Evolutionary conservation across 2,888 invertebrate genomes (phyloP), one percentile per base, ranked within the genome.

Genomic region (Caenorhabditis sp.): DNA sequence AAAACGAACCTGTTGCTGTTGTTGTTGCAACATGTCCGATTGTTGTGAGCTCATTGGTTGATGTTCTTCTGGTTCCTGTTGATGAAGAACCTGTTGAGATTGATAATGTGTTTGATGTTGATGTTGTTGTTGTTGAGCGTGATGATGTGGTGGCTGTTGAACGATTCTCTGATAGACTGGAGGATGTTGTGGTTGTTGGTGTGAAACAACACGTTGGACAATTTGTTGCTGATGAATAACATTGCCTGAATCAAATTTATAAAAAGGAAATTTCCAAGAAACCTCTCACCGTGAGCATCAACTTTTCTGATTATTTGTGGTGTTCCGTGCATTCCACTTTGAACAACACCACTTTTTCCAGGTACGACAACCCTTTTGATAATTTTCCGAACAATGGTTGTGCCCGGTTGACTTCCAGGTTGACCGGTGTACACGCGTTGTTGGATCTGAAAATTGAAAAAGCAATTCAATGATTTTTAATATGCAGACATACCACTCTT

Each of bases 361-460:
- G 57, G 57, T 8, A 58, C 57, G 17, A 58, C 21, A 2, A 58
- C 36, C 4, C 57, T 6, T 36, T 58, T 58, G 6, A 70, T 43
- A 1, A 70, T 59, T 66, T 70, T 70, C 1, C 71, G 50, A 43
- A 71, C 62, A 14, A 64, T 58, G 10, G 71, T 64, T 10, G 66
- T 66, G 8, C 66, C 63, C 1, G 71, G 66, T 24, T 66, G 63
- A 53, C 62, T 62, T 43, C 43, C 43, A 5, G 10, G 70, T 66
- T 14, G 64, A n/a, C 58, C 43, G 14, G 17, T 53, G 53, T 55
- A 71, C 10, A 71, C 60, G 5, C 70, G 31, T 26, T 70, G 70
- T 2, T 63, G 64, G 4, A 71, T 58, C 57, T 36, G 14, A 19
- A 31, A 58, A 36, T 27, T n/a, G n/a, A 27, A 50, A 50, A 50